Percentiles rank a stretch among this genome's conserved stretches.
Conservation (phyloP, 2,113 vertebrate species). For the Silurus meridionalis region DNA sequence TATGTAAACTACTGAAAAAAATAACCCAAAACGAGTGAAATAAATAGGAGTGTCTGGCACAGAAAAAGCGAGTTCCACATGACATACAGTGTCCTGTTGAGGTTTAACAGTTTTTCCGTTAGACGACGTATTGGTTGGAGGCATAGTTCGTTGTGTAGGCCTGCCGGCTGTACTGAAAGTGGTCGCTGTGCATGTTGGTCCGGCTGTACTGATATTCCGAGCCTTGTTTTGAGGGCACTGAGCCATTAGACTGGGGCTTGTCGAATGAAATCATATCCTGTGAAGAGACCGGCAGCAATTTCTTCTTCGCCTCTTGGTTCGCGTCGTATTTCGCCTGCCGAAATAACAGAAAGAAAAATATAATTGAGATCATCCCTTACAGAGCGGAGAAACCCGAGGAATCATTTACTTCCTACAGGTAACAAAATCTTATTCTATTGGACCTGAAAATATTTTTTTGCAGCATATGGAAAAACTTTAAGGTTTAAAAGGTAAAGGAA, state of each 20-base stretch:
- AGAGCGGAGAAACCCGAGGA: neutral
- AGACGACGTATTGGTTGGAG: conserved; percentile 86
- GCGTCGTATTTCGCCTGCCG: conserved; percentile 85
- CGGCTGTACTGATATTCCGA: conserved; percentile 80
- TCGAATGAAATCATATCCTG: conserved; percentile 80
- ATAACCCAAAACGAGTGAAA: neutral
- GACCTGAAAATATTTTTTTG: neutral
- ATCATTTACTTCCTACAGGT: neutral
- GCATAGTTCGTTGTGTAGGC: conserved; percentile 73
- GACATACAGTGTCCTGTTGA: conserved; percentile 27
- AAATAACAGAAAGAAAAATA: conserved; percentile 1
- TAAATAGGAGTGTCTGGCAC: conserved; percentile 36
- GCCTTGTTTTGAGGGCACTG: conserved; percentile 71
- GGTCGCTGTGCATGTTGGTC: conserved; percentile 80
- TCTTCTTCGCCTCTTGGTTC: conserved; percentile 84
- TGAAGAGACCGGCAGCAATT: conserved; percentile 79
- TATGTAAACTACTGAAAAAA: neutral
- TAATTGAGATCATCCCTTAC: neutral
- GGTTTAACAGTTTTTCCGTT: conserved; percentile 50
- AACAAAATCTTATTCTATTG: neutral
- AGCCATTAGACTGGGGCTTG: conserved; percentile 82
- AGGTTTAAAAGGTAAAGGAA: too few relatives aligned
- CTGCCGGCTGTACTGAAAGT: conserved; percentile 87
- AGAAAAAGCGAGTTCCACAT: conserved; percentile 17
- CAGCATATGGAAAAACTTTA: neutral